Percentiles rank a stretch among this genome's conserved stretches.
phyloP scores from a whole-genome alignment of 2,797 vertebrate genomes.

The Vireo griseus region DNA sequence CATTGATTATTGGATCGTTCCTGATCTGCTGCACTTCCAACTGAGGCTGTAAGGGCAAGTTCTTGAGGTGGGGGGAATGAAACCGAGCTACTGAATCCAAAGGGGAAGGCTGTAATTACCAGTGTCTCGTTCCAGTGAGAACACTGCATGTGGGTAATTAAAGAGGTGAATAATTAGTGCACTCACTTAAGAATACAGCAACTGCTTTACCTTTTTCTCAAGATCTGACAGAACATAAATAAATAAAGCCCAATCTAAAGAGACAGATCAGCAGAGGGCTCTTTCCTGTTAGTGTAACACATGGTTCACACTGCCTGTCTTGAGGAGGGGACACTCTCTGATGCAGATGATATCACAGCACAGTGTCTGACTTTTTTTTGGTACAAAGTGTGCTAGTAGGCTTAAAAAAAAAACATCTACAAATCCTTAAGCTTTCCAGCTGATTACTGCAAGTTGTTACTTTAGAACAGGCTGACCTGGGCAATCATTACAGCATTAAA shows the following conservation, averaged over 20 bases:
- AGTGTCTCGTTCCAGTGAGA: slow-evolving; percentile 40
- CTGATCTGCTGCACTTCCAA: slow-evolving; percentile 42
- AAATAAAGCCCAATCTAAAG: slow-evolving; percentile 64
- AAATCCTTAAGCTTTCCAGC: slow-evolving; percentile 57
- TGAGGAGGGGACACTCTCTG: slow-evolving; percentile 49
- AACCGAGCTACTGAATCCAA: neutral
- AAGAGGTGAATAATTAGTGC: slow-evolving; percentile 46
- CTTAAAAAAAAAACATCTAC: slow-evolving; percentile 3
- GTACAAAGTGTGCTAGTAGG: slow-evolving; percentile 72
- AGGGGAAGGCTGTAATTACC: slow-evolving; percentile 2
- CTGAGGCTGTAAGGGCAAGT: slow-evolving; percentile 27
- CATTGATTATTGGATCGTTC: neutral
- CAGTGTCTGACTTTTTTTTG: slow-evolving; percentile 76
- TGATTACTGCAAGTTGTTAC: slow-evolving; percentile 28
- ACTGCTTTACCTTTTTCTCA: slow-evolving; percentile 61
- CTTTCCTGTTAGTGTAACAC: slow-evolving; percentile 43
- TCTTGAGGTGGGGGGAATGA: slow-evolving; percentile 4
- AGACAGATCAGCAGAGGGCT: slow-evolving; percentile 47
- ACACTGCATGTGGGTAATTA: slow-evolving; percentile 38
- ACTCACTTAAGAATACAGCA: slow-evolving; percentile 66
- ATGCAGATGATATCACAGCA: slow-evolving; percentile 65
- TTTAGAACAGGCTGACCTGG: slow-evolving; percentile 60
- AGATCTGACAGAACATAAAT: slow-evolving; percentile 70
- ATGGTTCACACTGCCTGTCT: slow-evolving; percentile 47
- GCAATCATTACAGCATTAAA: slow-evolving; percentile 52